Evolutionary conservation across 2,113 vertebrate species (phyloP).

Genomic region (Azemiops feae): DNA sequence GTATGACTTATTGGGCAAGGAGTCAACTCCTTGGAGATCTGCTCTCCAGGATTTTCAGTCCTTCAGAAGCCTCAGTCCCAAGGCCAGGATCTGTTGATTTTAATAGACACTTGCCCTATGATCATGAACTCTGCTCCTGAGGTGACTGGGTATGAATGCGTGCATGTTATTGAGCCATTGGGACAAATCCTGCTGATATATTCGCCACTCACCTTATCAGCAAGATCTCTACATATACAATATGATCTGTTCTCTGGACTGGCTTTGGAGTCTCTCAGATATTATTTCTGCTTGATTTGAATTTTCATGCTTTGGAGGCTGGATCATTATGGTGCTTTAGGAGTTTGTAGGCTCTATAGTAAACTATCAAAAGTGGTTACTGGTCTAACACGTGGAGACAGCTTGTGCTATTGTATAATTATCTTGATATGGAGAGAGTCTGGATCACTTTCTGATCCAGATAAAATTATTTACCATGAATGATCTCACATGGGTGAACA

Average conservation of each 20-base stretch:
- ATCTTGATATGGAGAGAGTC: neutral
- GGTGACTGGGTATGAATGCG: neutral
- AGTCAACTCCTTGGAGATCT: too few relatives aligned
- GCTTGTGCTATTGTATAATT: neutral
- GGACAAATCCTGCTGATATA: neutral
- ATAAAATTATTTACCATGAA: neutral
- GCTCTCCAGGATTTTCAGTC: neutral
- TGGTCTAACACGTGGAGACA: neutral
- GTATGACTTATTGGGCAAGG: too few relatives aligned
- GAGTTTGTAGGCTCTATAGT: neutral
- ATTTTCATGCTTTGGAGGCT: neutral
- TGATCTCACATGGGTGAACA: neutral
- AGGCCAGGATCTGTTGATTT: neutral
- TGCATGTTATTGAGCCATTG: neutral
- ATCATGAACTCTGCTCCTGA: neutral
- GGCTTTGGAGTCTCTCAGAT: neutral
- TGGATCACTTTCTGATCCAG: neutral
- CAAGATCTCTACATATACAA: neutral
- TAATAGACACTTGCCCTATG: neutral
- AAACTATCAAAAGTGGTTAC: neutral
- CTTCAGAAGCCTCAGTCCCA: neutral
- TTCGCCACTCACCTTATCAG: neutral
- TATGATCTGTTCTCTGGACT: neutral
- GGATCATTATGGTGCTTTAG: neutral
- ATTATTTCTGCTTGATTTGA: neutral